Evolutionary conservation across 1,140 invertebrate genomes (phyloP), one percentile per base, ranked within the genome.

Genomic region (Notospermus geniculatus): DNA sequence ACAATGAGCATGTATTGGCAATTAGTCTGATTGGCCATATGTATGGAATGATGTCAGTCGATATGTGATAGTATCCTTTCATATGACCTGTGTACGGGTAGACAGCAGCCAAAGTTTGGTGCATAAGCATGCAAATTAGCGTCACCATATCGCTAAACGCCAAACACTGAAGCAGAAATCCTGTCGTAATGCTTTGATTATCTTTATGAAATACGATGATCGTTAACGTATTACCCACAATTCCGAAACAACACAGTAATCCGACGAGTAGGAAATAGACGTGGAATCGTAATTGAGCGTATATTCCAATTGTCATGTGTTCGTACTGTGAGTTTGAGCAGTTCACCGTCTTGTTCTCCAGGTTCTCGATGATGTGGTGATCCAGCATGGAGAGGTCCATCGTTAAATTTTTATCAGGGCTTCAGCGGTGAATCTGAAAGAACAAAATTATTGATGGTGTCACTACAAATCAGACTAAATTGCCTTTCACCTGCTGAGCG

Each of bases 161-260:
- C n/a, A 50, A 50, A 19, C 19, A 19, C 25, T 50, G n/a, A 9
- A 50, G 46, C 19, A 50, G 25, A 27, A 50, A 50, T 23, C 25
- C 25, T 9, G 25, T 50, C 9, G 46, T 50, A 7, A 36, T 36
- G 19, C 19, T 23, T 50, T 50, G 46, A 5, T 50, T 50, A 27
- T 50, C 46, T n/a, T 50, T 50, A n/a, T 50, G n/a, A 19, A 50
- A 27, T n/a, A 50, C 46, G 46, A 50, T 50, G n/a, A 50, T n/a
- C 25, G 46, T 23, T 9, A 50, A 23, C n/a, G 46, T 7, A 50
- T 50, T 50, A 27, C n/a, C n/a, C n/a, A 50, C 25, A 50, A 50
- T 50, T 5, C 46, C 46, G n/a, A 50, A 27, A n/a, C n/a, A 50
- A n/a, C 46, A 50, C n/a, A 50, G 4, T 9, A 50, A 9, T n/a